A percentile compares a stretch with the other conserved stretches of the same genome.
Evolutionary conservation across 2,113 vertebrate genomes (phyloP).

Genomic region (Hystrix brachyura): DNA sequence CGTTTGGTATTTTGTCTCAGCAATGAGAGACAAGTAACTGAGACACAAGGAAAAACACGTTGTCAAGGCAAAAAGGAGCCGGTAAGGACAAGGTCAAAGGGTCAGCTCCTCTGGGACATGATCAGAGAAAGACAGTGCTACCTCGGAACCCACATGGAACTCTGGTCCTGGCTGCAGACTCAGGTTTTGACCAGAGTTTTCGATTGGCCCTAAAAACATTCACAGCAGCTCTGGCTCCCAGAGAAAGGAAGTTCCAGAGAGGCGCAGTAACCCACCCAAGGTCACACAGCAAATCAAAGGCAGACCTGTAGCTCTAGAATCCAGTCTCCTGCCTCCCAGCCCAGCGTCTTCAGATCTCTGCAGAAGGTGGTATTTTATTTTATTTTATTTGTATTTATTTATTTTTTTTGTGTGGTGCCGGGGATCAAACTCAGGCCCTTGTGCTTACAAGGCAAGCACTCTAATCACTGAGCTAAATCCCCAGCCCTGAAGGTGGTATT

Average conservation of each 20-base stretch:
- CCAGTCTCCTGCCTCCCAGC: conserved; percentile 34
- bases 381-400: no score
- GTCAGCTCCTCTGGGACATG: background rate
- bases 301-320: conserved; percentile 27
- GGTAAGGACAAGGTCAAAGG: background rate
- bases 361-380: conserved; percentile 28
- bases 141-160: background rate
- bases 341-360: conserved; percentile 50
- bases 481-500: background rate
- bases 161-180: background rate
- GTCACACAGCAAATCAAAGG: conserved; percentile 65
- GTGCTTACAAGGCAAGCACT: no score
- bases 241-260: conserved; percentile 27
- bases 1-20: no score
- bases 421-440: no score
- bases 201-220: background rate
- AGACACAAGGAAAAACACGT: background rate
- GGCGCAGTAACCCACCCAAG: conserved; percentile 52
- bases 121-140: background rate
- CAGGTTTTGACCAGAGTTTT: background rate
- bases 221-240: background rate
- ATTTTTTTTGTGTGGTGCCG: no score
- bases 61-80: background rate
- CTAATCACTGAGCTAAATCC: no score
- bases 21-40: no score